phyloP scores from a whole-genome alignment of 2,113 vertebrate genomes.

The Fukomys damarensis region DNA sequence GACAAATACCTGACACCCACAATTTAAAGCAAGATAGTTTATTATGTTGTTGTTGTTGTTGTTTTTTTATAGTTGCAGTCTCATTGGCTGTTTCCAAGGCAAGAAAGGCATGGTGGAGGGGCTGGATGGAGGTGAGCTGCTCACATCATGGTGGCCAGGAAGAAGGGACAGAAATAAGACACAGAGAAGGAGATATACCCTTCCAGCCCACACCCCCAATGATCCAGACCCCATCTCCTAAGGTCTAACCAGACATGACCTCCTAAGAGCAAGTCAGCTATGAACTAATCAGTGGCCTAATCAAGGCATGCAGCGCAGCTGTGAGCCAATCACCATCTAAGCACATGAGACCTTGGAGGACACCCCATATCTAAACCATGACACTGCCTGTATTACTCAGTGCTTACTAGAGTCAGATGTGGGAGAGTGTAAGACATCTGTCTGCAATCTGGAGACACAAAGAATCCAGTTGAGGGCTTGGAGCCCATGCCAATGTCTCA shows the following conservation, averaged over 20 bases:
- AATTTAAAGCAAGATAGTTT: not conserved
- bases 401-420: not conserved
- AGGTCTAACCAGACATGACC: not conserved
- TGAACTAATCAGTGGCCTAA: not conserved
- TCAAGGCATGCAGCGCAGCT: not conserved
- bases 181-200: not conserved
- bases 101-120: not conserved
- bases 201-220: not conserved
- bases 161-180: not conserved
- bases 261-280: not conserved
- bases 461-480: not conserved
- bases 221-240: not conserved
- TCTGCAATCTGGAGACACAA: not conserved
- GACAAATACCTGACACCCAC: not conserved
- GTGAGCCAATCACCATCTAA: not conserved
- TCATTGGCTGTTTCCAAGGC: not conserved
- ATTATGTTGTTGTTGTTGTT: not conserved
- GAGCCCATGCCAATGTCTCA: not conserved
- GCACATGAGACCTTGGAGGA: not conserved
- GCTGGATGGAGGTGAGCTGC: not conserved
- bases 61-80: not conserved
- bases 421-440: not conserved
- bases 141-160: not conserved
- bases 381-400: not conserved
- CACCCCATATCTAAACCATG: not conserved